Conservation (phyloP, 2,888 invertebrate genomes). For the Apotomis turbidana region DNA sequence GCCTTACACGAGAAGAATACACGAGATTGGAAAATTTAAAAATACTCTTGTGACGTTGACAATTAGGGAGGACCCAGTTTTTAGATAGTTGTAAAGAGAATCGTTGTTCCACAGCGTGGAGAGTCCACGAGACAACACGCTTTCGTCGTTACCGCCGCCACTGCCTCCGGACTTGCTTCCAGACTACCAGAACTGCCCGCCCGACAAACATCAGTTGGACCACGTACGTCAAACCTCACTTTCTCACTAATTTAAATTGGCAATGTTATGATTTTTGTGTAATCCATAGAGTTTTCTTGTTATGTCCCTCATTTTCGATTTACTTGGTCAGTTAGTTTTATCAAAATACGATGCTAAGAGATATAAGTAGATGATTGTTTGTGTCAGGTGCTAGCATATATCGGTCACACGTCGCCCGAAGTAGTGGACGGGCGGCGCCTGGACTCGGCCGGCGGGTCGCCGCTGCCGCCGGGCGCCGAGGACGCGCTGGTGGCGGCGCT, state of each 20-base stretch:
- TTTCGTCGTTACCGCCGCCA: conserved; percentile 85
- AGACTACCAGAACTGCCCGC: conserved; percentile 90
- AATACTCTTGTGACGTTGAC: no score
- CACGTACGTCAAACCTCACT: conserved; percentile 84
- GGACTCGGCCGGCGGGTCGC: conserved; percentile 91
- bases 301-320: no score
- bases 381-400: not conserved
- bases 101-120: conserved; percentile 57
- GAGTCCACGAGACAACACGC: conserved; percentile 74
- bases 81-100: no score
- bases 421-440: conserved; percentile 88
- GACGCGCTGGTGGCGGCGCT: conserved; percentile 93
- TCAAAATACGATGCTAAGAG: not conserved
- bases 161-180: conserved; percentile 90
- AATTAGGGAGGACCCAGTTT: not conserved
- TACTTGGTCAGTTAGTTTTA: no score
- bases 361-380: not conserved
- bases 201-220: conserved; percentile 95
- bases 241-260: not conserved
- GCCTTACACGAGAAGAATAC: no score
- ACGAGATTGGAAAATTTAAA: no score
- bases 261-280: not conserved
- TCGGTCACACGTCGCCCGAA: conserved; percentile 91
- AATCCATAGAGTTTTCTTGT: not conserved
- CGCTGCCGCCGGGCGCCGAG: conserved; percentile 90